phyloP scores from a whole-genome alignment of 2,888 invertebrate species.

The Helicoverpa assulta region DNA sequence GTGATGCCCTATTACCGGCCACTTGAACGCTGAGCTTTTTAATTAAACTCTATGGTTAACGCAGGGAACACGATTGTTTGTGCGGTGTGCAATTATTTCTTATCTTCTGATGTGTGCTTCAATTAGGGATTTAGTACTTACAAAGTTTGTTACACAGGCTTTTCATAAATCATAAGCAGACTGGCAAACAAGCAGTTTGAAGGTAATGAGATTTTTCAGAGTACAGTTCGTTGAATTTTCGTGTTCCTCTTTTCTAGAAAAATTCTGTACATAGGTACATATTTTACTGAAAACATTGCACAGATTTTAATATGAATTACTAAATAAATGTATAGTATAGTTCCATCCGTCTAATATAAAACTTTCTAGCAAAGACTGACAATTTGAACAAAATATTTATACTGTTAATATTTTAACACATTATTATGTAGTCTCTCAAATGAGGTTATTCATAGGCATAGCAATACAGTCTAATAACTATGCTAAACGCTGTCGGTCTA shows the following conservation, averaged over 20 bases:
- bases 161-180: neutral
- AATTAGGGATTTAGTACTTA: constrained; percentile 5
- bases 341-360: too few relatives aligned
- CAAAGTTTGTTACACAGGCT: neutral
- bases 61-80: constrained; percentile 67
- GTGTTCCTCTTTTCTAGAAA: neutral
- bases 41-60: constrained; percentile 80
- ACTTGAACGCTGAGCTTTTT: constrained; percentile 83
- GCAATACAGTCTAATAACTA: constrained; percentile 35
- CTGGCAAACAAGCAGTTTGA: neutral
- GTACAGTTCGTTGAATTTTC: neutral
- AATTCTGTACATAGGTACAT: too few relatives aligned
- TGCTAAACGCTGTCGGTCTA: constrained; percentile 37
- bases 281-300: neutral
- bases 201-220: constrained; percentile 2
- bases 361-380: too few relatives aligned
- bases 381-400: too few relatives aligned
- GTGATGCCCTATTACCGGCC: constrained; percentile 82
- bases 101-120: constrained; percentile 23
- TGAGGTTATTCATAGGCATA: constrained; percentile 18
- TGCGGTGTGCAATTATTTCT: constrained; percentile 48
- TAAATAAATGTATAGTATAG: too few relatives aligned
- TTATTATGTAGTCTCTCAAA: neutral
- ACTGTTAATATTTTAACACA: too few relatives aligned
- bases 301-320: too few relatives aligned